These are phyloP conservation scores for Pavo muticus DNA, from an alignment of 2,113 vertebrate species.

Conservation along the genomic window DNA sequence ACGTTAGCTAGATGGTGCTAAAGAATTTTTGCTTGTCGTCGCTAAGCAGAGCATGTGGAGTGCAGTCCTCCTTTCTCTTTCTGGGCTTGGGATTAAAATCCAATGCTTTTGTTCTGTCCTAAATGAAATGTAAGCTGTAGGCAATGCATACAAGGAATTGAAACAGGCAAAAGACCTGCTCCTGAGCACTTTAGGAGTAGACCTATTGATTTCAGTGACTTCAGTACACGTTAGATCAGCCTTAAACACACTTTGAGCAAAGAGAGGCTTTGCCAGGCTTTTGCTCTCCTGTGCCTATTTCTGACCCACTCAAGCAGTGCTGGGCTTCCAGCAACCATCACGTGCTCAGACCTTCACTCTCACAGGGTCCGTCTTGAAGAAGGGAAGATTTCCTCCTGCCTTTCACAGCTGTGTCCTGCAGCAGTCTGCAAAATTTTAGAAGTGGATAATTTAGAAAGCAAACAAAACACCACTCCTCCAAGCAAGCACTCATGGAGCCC, in stretches of 20 bases:
- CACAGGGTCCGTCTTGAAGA: background rate
- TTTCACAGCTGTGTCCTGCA: constrained; percentile 14
- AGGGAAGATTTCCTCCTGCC: constrained; percentile 2
- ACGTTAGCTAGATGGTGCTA: constrained; percentile 68
- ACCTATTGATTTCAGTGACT: background rate
- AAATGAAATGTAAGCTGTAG: rapidly evolving
- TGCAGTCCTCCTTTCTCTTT: background rate
- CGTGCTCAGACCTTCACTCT: rapidly evolving
- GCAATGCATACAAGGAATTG: background rate
- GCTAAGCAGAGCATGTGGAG: background rate
- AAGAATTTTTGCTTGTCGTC: constrained; percentile 61
- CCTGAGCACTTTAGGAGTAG: rapidly evolving
- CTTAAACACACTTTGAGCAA: rapidly evolving
- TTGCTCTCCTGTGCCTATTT: background rate
- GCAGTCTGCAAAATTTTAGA: constrained; percentile 56
- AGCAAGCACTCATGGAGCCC: constrained; percentile 66
- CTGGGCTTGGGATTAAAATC: background rate
- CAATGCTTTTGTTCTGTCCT: background rate
- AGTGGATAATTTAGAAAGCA: constrained; percentile 68
- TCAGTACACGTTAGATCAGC: background rate
- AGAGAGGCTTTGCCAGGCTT: background rate
- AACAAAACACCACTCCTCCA: background rate
- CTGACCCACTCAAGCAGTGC: rapidly evolving
- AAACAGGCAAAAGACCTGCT: rapidly evolving
- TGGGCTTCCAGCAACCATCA: background rate